These are phyloP conservation scores for Falco naumanni DNA, from an alignment of 2,797 vertebrate species.

Conservation along the genomic window DNA sequence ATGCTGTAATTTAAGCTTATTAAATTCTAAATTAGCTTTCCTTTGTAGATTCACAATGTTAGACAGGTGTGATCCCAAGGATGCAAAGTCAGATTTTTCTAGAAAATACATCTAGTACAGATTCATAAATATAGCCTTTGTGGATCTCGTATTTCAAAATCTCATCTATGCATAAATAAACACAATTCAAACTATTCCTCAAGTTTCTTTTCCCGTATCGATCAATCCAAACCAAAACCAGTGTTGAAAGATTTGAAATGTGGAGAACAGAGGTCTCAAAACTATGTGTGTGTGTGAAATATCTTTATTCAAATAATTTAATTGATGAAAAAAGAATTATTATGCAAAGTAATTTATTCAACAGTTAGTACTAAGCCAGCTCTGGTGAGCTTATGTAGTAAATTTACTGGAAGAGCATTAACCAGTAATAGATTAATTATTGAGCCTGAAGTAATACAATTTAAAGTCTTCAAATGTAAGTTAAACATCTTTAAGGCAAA, in stretches of 20 bases:
- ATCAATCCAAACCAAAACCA: background rate
- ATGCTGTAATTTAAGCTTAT: background rate
- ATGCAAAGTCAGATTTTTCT: background rate
- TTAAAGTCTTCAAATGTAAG: background rate
- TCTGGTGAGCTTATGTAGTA: background rate
- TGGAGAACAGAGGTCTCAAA: background rate
- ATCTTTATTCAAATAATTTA: background rate
- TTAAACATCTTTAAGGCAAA: background rate
- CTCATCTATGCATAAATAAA: background rate
- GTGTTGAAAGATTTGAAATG: background rate
- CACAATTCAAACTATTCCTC: background rate
- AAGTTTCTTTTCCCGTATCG: background rate
- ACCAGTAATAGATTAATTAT: background rate
- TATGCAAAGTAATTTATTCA: background rate
- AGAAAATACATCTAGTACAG: background rate
- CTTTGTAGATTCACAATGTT: background rate
- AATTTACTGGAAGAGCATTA: background rate
- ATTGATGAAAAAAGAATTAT: background rate
- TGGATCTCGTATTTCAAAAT: background rate
- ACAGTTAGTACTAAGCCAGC: background rate
- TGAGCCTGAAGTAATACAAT: background rate
- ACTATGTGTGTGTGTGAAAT: background rate
- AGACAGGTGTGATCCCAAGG: background rate
- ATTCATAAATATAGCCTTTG: background rate
- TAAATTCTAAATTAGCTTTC: background rate